Percentiles rank a stretch among this genome's conserved stretches.
Conservation (phyloP, 2,888 invertebrate species). For the Plusia festucae region DNA sequence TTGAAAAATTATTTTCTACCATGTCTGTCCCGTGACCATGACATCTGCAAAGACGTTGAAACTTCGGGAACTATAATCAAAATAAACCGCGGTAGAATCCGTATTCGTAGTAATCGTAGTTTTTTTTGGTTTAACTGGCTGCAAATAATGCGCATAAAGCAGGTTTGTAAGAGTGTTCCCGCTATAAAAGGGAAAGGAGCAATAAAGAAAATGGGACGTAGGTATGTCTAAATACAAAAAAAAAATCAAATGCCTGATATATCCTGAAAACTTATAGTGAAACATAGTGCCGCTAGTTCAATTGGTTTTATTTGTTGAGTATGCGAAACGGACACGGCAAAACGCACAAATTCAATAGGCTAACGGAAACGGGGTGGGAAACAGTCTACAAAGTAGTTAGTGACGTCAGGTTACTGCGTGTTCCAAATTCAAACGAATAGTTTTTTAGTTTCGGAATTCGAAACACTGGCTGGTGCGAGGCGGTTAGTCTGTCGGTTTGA, state of each 20-base stretch:
- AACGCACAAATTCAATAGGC: constrained; percentile 17
- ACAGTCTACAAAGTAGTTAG: constrained; percentile 11
- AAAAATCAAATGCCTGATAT: constrained; percentile 12
- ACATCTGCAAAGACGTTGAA: too few relatives aligned
- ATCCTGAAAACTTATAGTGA: neutral
- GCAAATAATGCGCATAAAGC: too few relatives aligned
- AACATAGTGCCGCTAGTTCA: neutral
- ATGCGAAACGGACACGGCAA: neutral
- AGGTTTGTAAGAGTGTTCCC: too few relatives aligned
- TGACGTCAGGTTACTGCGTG: constrained; percentile 26
- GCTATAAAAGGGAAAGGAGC: too few relatives aligned
- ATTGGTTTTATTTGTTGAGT: constrained; percentile 3
- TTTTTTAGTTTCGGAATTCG: constrained; percentile 27
- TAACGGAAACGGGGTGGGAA: constrained; percentile 9
- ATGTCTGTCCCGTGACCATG: too few relatives aligned
- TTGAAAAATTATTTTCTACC: too few relatives aligned
- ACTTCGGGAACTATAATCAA: too few relatives aligned
- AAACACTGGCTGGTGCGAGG: constrained; percentile 12
- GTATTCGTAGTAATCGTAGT: too few relatives aligned
- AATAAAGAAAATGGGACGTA: too few relatives aligned
- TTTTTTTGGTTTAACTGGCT: too few relatives aligned
- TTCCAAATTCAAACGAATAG: constrained; percentile 26
- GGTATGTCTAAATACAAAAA: neutral
- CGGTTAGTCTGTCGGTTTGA: neutral
- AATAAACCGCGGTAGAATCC: too few relatives aligned